These are phyloP conservation scores for Metalampra italica DNA, from an alignment of 2,888 invertebrate genomes.

Conservation along the genomic window DNA sequence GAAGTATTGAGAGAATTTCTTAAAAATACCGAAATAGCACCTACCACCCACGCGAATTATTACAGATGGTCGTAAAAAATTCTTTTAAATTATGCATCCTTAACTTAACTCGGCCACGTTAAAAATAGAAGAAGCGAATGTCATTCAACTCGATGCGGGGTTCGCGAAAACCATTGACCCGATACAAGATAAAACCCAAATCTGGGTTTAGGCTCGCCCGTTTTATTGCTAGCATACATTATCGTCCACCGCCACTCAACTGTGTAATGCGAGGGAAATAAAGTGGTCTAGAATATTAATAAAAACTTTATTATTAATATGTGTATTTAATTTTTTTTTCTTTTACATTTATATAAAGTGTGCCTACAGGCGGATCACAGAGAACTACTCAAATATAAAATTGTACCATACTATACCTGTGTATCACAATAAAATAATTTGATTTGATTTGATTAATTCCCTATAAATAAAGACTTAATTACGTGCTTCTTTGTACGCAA, in stretches of 20 bases:
- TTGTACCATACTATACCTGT: no score
- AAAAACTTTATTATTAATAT: not conserved
- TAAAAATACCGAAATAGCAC: no score
- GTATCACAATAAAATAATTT: no score
- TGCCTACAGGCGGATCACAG: no score
- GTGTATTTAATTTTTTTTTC: no score
- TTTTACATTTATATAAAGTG: no score
- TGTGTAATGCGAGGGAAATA: slow-evolving; percentile 7
- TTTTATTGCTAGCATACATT: slow-evolving; percentile 31
- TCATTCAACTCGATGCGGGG: slow-evolving; percentile 36
- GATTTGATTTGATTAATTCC: no score
- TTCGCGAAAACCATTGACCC: slow-evolving; percentile 47
- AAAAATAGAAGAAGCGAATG: slow-evolving; percentile 35
- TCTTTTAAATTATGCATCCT: not conserved
- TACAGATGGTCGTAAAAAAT: not conserved
- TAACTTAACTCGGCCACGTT: slow-evolving; percentile 35
- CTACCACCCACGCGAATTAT: not conserved
- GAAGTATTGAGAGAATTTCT: no score
- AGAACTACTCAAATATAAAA: no score
- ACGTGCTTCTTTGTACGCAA: no score
- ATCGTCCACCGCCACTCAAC: slow-evolving; percentile 8
- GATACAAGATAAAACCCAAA: slow-evolving; percentile 45
- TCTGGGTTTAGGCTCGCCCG: slow-evolving; percentile 33
- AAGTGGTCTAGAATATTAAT: slow-evolving; percentile 9
- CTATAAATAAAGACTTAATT: no score